Evolutionary conservation across 2,888 invertebrate species (phyloP).

Genomic region (Caenorhabditis uteleia): DNA sequence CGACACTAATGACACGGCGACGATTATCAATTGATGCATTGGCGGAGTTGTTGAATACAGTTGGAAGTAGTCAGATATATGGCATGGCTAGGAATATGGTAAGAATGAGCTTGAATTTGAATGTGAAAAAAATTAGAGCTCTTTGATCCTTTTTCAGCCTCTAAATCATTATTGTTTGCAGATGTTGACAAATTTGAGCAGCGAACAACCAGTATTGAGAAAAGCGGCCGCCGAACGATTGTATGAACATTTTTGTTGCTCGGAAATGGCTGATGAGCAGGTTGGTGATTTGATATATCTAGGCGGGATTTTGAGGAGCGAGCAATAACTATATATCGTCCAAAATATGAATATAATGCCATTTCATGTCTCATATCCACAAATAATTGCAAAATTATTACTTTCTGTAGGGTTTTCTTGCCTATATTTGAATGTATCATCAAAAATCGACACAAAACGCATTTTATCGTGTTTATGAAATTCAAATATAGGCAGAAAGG

Average conservation of each 20-base stretch:
- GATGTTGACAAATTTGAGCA: slow-evolving; percentile 50
- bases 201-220: slow-evolving; percentile 49
- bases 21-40: slow-evolving; percentile 20
- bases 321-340: background rate
- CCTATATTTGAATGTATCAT: too few species aligned
- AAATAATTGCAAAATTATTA: too few species aligned
- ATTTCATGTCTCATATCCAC: too few species aligned
- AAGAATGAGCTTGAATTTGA: background rate
- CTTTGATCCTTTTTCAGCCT: too few species aligned
- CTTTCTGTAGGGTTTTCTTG: too few species aligned
- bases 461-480: too few species aligned
- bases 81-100: slow-evolving; percentile 16
- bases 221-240: slow-evolving; percentile 60
- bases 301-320: background rate
- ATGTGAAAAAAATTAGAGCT: slow-evolving; percentile 1
- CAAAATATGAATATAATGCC: too few species aligned
- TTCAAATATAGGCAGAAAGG: too few species aligned
- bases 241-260: slow-evolving; percentile 59
- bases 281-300: slow-evolving; percentile 3
- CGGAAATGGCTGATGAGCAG: slow-evolving; percentile 29
- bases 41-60: slow-evolving; percentile 30
- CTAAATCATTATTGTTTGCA: slow-evolving; percentile 23
- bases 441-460: too few species aligned
- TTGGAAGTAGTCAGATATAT: slow-evolving; percentile 22
- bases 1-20: slow-evolving; percentile 14